phyloP scores from a whole-genome alignment of 2,888 invertebrate genomes.

The Macrosoma leucophasiata region DNA sequence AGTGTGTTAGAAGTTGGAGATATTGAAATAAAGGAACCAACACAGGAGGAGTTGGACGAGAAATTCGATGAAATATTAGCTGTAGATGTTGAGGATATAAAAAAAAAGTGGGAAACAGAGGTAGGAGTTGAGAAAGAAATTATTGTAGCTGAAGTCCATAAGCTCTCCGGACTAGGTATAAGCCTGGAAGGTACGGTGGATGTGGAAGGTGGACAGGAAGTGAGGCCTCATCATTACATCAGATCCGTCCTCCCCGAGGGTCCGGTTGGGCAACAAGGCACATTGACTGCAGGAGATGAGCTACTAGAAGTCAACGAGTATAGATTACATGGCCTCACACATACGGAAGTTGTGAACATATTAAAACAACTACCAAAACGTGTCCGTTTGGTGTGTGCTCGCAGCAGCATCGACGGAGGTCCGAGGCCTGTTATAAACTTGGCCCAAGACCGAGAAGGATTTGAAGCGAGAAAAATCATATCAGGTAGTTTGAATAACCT shows the following conservation, averaged over 20 bases:
- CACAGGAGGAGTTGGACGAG: slow-evolving; percentile 64
- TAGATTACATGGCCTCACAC: slow-evolving; percentile 92
- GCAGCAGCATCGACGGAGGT: slow-evolving; percentile 80
- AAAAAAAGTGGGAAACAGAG: slow-evolving; percentile 86
- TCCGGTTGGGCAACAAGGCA: slow-evolving; percentile 94
- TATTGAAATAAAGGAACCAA: slow-evolving; percentile 63
- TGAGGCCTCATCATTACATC: slow-evolving; percentile 99
- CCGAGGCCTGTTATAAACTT: slow-evolving; percentile 84
- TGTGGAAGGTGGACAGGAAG: slow-evolving; percentile 96
- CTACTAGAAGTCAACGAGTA: slow-evolving; percentile 96
- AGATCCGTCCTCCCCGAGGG: slow-evolving; percentile 97
- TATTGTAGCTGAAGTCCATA: slow-evolving; percentile 93
- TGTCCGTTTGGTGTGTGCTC: slow-evolving; percentile 94
- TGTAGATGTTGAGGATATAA: slow-evolving; percentile 77
- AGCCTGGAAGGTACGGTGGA: slow-evolving; percentile 99
- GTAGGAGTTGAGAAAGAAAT: slow-evolving; percentile 90
- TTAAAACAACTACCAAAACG: slow-evolving; percentile 93
- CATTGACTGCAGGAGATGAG: slow-evolving; percentile 96
- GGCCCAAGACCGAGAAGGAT: slow-evolving; percentile 85
- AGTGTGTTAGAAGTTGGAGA: slow-evolving; percentile 77
- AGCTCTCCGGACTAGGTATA: slow-evolving; percentile 95
- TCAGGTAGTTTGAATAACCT: slow-evolving; percentile 92
- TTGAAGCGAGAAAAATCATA: slow-evolving; percentile 87
- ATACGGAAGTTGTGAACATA: slow-evolving; percentile 97
- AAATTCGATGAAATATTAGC: slow-evolving; percentile 77